Base-by-base conservation (phyloP, 1,140 invertebrate species). In the Lordiphosa clarofinis region DNA sequence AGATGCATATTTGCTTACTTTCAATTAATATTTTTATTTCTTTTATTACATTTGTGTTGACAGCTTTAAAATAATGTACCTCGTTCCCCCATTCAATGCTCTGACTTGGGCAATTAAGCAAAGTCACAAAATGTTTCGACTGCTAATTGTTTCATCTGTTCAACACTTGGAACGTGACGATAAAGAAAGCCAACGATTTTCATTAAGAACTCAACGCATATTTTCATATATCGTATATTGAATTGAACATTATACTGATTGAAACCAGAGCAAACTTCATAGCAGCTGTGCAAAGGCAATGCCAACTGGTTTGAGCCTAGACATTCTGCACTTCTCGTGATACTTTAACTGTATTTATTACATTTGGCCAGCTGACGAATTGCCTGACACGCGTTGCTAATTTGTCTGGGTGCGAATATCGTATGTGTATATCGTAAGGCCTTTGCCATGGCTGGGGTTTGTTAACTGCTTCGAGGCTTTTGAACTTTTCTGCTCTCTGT, bases 401-500 rank as follows among this genome's bases (percentile, higher is more conserved):
- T 72, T 63, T 52, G 61, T 62, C 48, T 39, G 48, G 56, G 24
- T 42, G 46, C 44, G 39, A 56, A 33, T 60, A 24, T 67, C 35
- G 42, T 24, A 36, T 56, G 35, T 49, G 9, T 39, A 47, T 48
- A 15, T 8, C 31, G 12, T 50, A 44, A 52, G n/a, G 39, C 53
- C 36, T 36, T 54, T 43, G 43, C 54, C 37, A 38, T 57, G 52
- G 48, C 44, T 58, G 60, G 49, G 52, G 31, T 21, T 79, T 69
- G 75, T 64, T 72, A 68, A 61, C 67, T 24, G 66, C 52, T 11
- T 57, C 39, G 37, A 39, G 76, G 76, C 67, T 43, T 56, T 76
- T 72, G 76, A 82, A 82, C 72, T 82, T 76, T 82, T 38, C 37
- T 39, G 47, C 54, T 52, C 39, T 57, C 54, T 67, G 38, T 57